These are phyloP conservation scores for Diplosoma virens DNA, from an alignment of 23 tunicate species.

Conservation along the genomic window DNA sequence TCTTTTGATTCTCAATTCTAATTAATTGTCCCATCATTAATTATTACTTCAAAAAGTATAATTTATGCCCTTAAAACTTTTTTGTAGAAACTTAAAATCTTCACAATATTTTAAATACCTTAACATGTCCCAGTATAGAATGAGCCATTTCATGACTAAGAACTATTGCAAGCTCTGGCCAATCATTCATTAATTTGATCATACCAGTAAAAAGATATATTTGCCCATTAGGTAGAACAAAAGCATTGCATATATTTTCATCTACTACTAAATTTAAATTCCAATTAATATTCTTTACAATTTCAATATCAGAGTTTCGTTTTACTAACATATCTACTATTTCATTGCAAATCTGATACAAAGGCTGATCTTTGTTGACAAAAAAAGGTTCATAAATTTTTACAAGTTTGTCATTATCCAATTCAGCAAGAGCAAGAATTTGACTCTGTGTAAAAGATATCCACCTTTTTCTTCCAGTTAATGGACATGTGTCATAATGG, in stretches of 20 bases:
- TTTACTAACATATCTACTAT: slow-evolving; percentile 31
- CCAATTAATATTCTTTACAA: slow-evolving; percentile 60
- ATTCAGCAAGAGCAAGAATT: slow-evolving; percentile 44
- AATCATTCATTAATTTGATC: slow-evolving; percentile 49
- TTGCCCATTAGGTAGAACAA: slow-evolving; percentile 91
- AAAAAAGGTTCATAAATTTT: slow-evolving; percentile 21
- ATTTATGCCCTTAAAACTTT: too few relatives aligned
- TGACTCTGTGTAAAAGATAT: slow-evolving; percentile 80
- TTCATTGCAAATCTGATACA: slow-evolving; percentile 31
- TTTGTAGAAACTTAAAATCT: too few relatives aligned
- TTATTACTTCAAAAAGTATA: too few relatives aligned
- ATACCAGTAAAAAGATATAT: slow-evolving; percentile 84
- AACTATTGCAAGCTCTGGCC: slow-evolving; percentile 76
- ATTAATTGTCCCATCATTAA: too few relatives aligned
- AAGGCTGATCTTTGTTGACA: not conserved
- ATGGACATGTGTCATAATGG: slow-evolving; percentile 68
- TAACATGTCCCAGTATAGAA: slow-evolving; percentile 81
- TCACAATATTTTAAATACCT: too few relatives aligned
- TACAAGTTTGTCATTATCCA: slow-evolving; percentile 34
- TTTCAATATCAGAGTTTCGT: slow-evolving; percentile 59
- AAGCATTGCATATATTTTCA: slow-evolving; percentile 53
- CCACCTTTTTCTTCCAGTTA: slow-evolving; percentile 90
- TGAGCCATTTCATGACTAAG: slow-evolving; percentile 97
- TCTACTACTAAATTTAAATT: slow-evolving; percentile 69
- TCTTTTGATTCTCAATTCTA: too few relatives aligned